phyloP scores from a whole-genome alignment of 23 tunicate genomes.

The Trididemnum miniatum region DNA sequence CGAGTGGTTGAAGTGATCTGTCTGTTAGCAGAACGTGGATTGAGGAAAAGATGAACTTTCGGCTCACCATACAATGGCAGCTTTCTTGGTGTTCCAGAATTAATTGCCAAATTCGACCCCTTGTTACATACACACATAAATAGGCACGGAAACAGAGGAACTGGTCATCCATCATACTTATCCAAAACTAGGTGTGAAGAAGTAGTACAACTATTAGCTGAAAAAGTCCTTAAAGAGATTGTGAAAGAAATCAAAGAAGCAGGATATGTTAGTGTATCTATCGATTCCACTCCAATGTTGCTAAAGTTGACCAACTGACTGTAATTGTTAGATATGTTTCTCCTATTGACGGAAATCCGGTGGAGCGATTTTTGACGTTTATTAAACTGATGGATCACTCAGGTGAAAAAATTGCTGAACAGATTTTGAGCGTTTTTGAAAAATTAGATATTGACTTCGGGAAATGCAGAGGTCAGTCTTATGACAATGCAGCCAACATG shows the following conservation, averaged over 20 bases:
- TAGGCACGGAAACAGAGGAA: slow-evolving; percentile 32
- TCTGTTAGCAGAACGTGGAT: slow-evolving; percentile 2
- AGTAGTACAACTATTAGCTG: slow-evolving; percentile 22
- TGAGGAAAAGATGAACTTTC: slow-evolving; percentile 21
- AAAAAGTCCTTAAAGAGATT: slow-evolving; percentile 15
- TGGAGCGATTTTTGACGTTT: slow-evolving; percentile 29
- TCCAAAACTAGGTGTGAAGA: slow-evolving; percentile 36
- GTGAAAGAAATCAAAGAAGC: slow-evolving; percentile 25
- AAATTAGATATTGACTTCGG: slow-evolving; percentile 17
- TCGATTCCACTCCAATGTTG: slow-evolving; percentile 26
- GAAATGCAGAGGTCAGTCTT: slow-evolving; percentile 32
- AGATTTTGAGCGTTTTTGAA: background rate
- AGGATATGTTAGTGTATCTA: slow-evolving; percentile 29
- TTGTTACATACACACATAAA: slow-evolving; percentile 41
- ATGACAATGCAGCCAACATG: slow-evolving; percentile 32
- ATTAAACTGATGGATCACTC: slow-evolving; percentile 30
- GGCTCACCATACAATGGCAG: slow-evolving; percentile 42
- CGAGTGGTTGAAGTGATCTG: slow-evolving; percentile 29
- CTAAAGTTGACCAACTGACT: slow-evolving; percentile 24
- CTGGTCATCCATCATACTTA: slow-evolving; percentile 33
- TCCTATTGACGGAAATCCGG: slow-evolving; percentile 7
- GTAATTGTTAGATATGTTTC: slow-evolving; percentile 29
- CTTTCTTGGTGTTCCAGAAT: slow-evolving; percentile 33
- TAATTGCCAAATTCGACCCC: slow-evolving; percentile 37
- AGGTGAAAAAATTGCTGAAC: slow-evolving; percentile 20